phyloP scores from a whole-genome alignment of 2,888 invertebrate genomes.

The Mylabris sibirica region DNA sequence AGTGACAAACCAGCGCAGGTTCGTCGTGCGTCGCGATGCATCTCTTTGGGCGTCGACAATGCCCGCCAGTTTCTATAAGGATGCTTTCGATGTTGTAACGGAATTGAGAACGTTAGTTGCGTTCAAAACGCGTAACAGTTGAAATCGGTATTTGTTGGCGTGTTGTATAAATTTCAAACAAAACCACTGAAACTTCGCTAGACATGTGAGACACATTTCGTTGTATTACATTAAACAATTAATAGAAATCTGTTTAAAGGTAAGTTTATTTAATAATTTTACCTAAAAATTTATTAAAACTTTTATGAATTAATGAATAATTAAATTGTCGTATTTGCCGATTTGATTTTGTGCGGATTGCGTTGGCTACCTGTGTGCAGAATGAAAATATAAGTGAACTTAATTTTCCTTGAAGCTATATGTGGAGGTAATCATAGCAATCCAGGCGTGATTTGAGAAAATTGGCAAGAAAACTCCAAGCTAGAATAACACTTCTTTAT shows the following conservation, averaged over 20 bases:
- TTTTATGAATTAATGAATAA: background rate
- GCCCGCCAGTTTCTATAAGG: background rate
- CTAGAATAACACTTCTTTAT: background rate
- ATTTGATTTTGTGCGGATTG: background rate
- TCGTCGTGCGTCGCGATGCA: background rate
- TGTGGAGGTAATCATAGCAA: background rate
- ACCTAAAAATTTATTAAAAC: too few relatives aligned
- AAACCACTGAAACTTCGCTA: background rate
- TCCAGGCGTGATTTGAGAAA: background rate
- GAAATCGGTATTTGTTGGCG: background rate
- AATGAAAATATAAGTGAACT: background rate
- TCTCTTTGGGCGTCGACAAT: slow-evolving; percentile 2
- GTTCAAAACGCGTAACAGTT: background rate
- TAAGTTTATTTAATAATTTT: background rate
- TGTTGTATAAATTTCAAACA: background rate
- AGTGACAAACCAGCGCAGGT: slow-evolving; percentile 10
- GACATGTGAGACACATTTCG: background rate
- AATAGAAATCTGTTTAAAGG: background rate
- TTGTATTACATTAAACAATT: background rate
- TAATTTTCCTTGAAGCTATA: background rate
- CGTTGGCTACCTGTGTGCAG: background rate
- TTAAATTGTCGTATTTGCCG: background rate
- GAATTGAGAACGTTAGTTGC: background rate
- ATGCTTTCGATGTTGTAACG: background rate
- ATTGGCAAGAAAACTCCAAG: slow-evolving; percentile 7